Base-by-base conservation (phyloP, 1,140 invertebrate species). In the Papilio aristodemus region DNA sequence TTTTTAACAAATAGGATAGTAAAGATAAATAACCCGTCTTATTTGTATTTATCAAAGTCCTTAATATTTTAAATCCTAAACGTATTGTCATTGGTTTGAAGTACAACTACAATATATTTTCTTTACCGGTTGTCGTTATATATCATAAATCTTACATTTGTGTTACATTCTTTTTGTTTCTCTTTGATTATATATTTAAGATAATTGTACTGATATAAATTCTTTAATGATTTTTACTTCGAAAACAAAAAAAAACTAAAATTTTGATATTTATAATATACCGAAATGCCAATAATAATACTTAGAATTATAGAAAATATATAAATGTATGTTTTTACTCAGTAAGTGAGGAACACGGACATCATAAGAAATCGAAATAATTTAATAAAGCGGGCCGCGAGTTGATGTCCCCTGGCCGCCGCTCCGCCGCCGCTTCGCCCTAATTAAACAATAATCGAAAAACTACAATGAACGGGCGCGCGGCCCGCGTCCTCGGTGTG, bases 401-500 rank as follows among this genome's bases (percentile, higher is more conserved):
- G 72, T 80, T 80, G 75, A 68, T 62, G 68, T 43, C 59, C 73
- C 74, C 87, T 87, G 85, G 84, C 86, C 88, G 87, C 85, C 88
- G 86, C 86, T 88, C 84, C 87, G 86, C 88, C 86, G 88, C 88
- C 88, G 88, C 87, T 90, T 89, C 88, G 88, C 88, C 88, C 88
- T 90, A 90, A 90, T 90, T 89, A 90, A 90, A 90, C 88, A 90
- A 90, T 89, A 90, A 90, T 90, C 87, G 88, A 90, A 90, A 90
- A 90, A 90, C 86, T 90, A 89, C 88, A 90, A 90, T 90, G 86
- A 90, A 87, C 88, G 86, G 84, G 86, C 87, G 87, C 86, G 82
- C 86, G 84, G 83, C 86, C 80, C 80, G 74, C 72, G 85, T 87
- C 84, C 85, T 81, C 83, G 75, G 76, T 79, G 79, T 78, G 81